Base-by-base conservation (phyloP, 2,797 vertebrate genomes). In the Gambusia yucatana region DNA sequence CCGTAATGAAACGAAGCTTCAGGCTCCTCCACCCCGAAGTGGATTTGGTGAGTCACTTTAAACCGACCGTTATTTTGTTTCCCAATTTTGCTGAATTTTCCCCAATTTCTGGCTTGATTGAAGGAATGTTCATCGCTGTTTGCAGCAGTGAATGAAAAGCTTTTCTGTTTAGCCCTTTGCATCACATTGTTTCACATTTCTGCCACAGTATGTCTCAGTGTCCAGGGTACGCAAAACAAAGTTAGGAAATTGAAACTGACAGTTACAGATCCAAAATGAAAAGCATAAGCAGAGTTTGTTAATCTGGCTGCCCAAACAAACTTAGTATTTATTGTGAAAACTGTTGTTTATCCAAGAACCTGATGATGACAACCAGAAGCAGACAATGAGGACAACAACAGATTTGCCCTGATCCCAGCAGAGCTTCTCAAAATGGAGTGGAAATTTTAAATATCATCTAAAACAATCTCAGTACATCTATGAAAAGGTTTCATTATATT, bases 81-180 rank as follows among this genome's bases (percentile, higher is more conserved):
- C 77, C 6, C 6, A 72, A 76, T 73, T 16, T 72, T 67, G 75
- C 76, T 79, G 80, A 82, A 77, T 77, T 43, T 88, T 83, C 57
- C 81, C 7, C 25, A 7, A 63, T n/a, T 48, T 3, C 50, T 59
- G 0, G 77, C 28, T 82, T 85, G 25, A 80, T 10, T 22, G 36
- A 2, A 39, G 10, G 63, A 67, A 17, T 25, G 36, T 67, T 41
- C 36, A 67, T 39, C 2, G 20, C 36, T 67, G 63, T 39, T 67
- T 41, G 41, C 20, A 67, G 36, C 63, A 67, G 1, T 41, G 36
- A 67, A 41, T 41, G 30, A 65, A 65, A 33, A 65, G 6, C 61
- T 65, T 36, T 65, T 67, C 63, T 41, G 20, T 25, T 25, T 10
- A 41, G 5, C 6, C 57, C 28, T 30, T 30, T 61, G 2, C 30